Base-by-base conservation (phyloP, 2,888 invertebrate genomes). In the Ophioninae sp. region DNA sequence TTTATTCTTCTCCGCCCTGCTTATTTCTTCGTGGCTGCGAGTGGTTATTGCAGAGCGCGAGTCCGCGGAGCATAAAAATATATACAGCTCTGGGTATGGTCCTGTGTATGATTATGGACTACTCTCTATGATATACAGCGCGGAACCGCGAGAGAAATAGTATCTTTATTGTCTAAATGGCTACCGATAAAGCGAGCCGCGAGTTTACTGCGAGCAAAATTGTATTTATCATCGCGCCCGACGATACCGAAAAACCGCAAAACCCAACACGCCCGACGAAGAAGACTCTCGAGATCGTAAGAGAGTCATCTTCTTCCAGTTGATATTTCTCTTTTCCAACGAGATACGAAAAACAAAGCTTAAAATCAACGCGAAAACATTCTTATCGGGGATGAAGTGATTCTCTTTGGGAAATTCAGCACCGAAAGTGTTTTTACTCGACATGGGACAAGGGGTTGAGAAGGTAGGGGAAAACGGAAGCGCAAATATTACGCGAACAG, bases 91-190 rank as follows among this genome's bases (percentile, higher is more conserved):
- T 30, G 23, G 56, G 20, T 39, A 65, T 57, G 56, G 17, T 50
- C 2, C 20, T 20, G n/a, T 65, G 10, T 37, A 59, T 39, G 67
- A 37, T 72, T 41, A 65, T 64, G 41, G n/a, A 81, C 75, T 70
- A 81, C 74, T 73, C 72, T 80, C 84, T 85, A 87, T 90, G 90
- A 91, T 90, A 89, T 88, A 91, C 82, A 89, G 87, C 87, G 87
- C 87, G 88, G 89, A 90, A 89, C 90, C 89, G 89, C 89, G 87
- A 88, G 89, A 90, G 89, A 90, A 90, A 91, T 91, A 89, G 89
- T 90, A 90, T 90, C 91, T 91, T 91, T 91, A 90, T 91, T 91
- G 91, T 91, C 91, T 90, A 89, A 91, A 91, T 90, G 91, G 89
- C 88, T 87, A 86, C 90, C 89, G 91, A 91, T 92, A 91, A 91